Evolutionary conservation across 2,888 invertebrate species (phyloP).

Genomic region (Sycophila texana): DNA sequence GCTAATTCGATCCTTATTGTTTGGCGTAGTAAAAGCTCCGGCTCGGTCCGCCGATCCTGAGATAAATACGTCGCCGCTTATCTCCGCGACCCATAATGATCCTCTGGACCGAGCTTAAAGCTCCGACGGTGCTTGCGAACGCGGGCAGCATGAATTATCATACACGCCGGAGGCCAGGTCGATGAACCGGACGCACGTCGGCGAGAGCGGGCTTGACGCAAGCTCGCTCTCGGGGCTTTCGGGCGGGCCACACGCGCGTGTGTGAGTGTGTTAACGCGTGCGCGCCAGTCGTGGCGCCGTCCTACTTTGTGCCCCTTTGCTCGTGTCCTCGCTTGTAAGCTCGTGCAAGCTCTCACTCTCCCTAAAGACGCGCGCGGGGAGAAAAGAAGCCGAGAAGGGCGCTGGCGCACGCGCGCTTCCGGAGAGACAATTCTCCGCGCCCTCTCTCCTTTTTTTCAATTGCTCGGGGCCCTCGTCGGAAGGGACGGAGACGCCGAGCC

Average conservation of each 20-base stretch:
- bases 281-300: constrained; percentile 43
- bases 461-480: not conserved
- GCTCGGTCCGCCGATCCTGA: not conserved
- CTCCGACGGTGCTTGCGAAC: not conserved
- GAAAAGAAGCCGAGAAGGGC: not conserved
- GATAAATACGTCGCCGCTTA: constrained; percentile 29
- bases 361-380: not conserved
- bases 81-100: constrained; percentile 21
- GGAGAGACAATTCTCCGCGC: constrained; percentile 12
- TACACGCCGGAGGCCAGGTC: constrained; percentile 17
- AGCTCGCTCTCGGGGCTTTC: constrained; percentile 25
- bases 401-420: constrained; percentile 6
- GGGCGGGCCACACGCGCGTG: not conserved
- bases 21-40: not conserved
- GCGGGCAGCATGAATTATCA: constrained; percentile 43
- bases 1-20: constrained; percentile 28
- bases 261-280: not conserved
- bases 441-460: constrained; percentile 30
- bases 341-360: not conserved
- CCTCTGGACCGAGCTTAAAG: constrained; percentile 1
- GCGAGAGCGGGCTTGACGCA: constrained; percentile 21
- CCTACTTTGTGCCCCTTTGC: constrained; percentile 43
- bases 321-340: constrained; percentile 8
- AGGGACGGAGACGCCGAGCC: not conserved
- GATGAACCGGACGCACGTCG: constrained; percentile 32